Evolutionary conservation across 2,797 vertebrate genomes (phyloP), one percentile per base, ranked within the genome.

Genomic region (Sciurus carolinensis): DNA sequence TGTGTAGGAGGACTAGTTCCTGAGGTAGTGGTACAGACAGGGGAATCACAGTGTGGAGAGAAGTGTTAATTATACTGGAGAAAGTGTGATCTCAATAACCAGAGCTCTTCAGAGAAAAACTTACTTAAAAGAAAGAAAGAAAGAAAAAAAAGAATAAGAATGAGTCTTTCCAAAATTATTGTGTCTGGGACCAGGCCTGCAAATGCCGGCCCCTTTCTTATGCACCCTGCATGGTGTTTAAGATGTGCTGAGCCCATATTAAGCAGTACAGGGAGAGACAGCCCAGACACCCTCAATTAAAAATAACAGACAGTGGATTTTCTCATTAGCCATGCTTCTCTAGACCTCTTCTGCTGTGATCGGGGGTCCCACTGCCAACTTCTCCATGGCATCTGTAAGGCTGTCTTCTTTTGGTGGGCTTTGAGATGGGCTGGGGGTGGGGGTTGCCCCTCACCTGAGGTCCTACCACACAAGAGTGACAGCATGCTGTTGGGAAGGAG

Each of bases 91-190:
- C 80, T 26, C 24, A 0, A 59, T 89, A 86, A 87, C 62, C 76
- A 76, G 67, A 88, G 50, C 69, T 97, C 50, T 91, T 93, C 52
- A 82, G 94, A 92, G 91, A 80, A 94, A 96, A 91, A 20, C 75
- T 73, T 87, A 42, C 93, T 95, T 86, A 71, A 96, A 89, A 54
- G 50, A 83, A 73, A 33, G 22, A 64, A 89, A 76, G 30, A 28
- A 7, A 39, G 39, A 39, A 77, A 67, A 33, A 24, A 6, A 77
- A 59, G 11, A 59, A 22, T 42, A 66, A 83, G 81, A 94, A 90
- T 9, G 26, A 64, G 26, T 20, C 24, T 94, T 97, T 84, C 80
- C 66, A 77, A 88, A 96, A 91, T 92, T 42, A 62, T 0, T 0
- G 2, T 14, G 22, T 7, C 59, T 77, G 22, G 39, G 52, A 33